Evolutionary conservation across 2,797 vertebrate genomes (phyloP).

Genomic region (Smutsia temminckii): DNA sequence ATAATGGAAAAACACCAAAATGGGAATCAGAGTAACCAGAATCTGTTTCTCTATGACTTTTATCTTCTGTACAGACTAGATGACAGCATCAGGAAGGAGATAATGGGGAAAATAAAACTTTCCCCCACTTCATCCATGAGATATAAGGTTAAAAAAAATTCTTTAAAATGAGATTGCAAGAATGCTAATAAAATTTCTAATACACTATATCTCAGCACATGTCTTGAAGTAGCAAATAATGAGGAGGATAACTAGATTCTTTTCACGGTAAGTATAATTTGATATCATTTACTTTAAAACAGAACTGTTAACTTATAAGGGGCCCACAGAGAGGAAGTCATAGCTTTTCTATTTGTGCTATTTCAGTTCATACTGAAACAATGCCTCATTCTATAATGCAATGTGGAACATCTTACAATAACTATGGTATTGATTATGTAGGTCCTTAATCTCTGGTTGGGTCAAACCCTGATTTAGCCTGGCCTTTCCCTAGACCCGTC

Average conservation of each 20-base stretch:
- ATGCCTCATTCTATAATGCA: neutral
- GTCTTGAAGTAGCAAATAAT: conserved; percentile 39
- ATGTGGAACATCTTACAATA: neutral
- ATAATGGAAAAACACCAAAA: neutral
- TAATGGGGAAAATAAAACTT: conserved; percentile 36
- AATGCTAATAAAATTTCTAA: conserved; percentile 31
- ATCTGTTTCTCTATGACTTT: neutral
- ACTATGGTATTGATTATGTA: neutral
- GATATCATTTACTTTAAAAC: conserved; percentile 17
- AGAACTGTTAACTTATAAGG: conserved; percentile 29
- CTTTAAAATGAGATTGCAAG: conserved; percentile 38
- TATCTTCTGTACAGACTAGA: conserved; percentile 41
- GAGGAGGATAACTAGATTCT: neutral
- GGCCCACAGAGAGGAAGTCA: neutral
- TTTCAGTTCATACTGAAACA: conserved; percentile 31
- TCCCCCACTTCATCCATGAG: neutral
- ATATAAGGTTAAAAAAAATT: conserved; percentile 4
- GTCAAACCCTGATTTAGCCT: neutral
- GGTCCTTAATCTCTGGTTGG: neutral
- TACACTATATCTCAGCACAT: neutral
- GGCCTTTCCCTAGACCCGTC: neutral
- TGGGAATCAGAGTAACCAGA: neutral
- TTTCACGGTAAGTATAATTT: conserved; percentile 26
- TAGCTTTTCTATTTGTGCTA: conserved; percentile 1
- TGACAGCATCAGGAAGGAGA: neutral